These are phyloP conservation scores for Drosophila niveifrons DNA, from an alignment of 2,888 invertebrate genomes.

Conservation along the genomic window DNA sequence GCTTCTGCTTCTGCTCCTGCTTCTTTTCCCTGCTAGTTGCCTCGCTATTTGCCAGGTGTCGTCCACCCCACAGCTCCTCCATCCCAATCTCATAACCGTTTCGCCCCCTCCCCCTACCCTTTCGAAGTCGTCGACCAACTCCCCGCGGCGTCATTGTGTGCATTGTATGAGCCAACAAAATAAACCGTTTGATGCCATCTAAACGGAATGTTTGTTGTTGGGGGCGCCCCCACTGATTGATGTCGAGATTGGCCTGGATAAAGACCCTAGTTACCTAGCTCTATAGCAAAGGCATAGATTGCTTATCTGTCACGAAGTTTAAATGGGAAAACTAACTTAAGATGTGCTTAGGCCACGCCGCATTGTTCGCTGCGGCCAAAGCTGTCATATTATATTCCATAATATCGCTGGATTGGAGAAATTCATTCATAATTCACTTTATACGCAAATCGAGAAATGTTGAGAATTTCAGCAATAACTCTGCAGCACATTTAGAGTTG, in stretches of 20 bases:
- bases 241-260: conserved; percentile 41
- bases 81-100: background rate
- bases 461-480: background rate
- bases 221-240: conserved; percentile 44
- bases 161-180: conserved; percentile 53
- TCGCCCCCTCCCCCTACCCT: background rate
- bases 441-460: background rate
- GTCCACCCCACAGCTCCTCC: conserved; percentile 6
- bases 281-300: conserved; percentile 28
- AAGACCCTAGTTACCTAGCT: conserved; percentile 20
- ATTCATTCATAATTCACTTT: background rate
- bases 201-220: conserved; percentile 50
- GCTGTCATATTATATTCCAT: conserved; percentile 2
- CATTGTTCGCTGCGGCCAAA: conserved; percentile 28
- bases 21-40: background rate
- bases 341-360: background rate
- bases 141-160: conserved; percentile 74
- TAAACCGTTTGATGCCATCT: conserved; percentile 68
- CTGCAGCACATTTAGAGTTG: background rate
- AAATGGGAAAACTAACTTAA: conserved; percentile 1
- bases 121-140: conserved; percentile 39
- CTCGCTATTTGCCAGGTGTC: conserved; percentile 43
- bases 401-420: background rate
- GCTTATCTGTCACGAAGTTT: conserved; percentile 26
- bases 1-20: conserved; percentile 16